Base-by-base conservation (phyloP, 64 coral and sea anemone genomes). In the Trachythela sp. region DNA sequence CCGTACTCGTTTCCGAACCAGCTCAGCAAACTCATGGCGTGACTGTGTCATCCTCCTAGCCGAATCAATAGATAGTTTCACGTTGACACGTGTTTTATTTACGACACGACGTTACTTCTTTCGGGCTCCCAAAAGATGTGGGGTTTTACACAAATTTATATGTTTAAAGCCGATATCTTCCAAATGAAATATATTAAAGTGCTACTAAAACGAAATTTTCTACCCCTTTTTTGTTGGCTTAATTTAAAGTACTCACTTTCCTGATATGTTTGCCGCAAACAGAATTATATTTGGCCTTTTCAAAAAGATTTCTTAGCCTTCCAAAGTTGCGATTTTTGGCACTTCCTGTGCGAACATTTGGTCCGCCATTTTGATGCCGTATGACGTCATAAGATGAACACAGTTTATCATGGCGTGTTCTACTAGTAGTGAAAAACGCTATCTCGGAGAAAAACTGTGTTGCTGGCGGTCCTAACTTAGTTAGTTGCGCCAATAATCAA, bases 401-500 rank as follows among this genome's bases (percentile, higher is more conserved):
- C 17, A 64, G 15, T 64, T 64, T n/a, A 64, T 24, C 56, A 64
- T 26, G 56, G 56, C 56, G 18, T 64, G 7, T 64, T 24, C 30
- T 36, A 80, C 31, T 18, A 80, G 0, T 40, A 80, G 75, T 36
- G 75, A 36, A 14, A 80, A 80, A n/a, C n/a, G 33, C 26, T 15
- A 30, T 22, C 26, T 80, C 30, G 75, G 6, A 29, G 75, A 29
- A 29, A 29, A 37, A 80, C 75, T 80, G 75, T 37, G 75, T 80
- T 80, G 75, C 75, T 37, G 75, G 75, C 75, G 30, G 75, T 80
- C 75, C 75, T 14, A 80, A 80, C 75, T 40, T 37, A 37, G 75
- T 80, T 2, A 80, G 75, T 80, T 80, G 75, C 75, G 13, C 33
- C 75, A 80, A 80, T 80, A 80, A 22, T 37, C 75, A 80, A 80